Conservation (phyloP, 2,113 vertebrate species). For the Salvelinus alpinus region DNA sequence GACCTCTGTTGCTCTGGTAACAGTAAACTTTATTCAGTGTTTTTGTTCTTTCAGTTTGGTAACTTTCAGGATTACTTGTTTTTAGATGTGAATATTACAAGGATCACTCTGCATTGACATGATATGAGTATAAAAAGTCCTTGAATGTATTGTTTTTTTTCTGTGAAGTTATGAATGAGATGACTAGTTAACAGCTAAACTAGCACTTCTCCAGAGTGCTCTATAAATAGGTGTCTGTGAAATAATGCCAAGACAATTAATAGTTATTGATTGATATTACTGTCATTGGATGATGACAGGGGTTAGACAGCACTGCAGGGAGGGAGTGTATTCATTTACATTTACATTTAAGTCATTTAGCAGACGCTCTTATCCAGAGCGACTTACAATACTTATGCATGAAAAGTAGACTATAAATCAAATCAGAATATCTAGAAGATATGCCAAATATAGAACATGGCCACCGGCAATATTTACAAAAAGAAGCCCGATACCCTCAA, state of each 20-base stretch:
- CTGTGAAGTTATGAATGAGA: conserved; percentile 24
- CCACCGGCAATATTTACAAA: too few species aligned
- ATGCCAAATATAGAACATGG: too few species aligned
- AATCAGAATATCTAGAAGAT: too few species aligned
- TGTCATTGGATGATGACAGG: conserved; percentile 35
- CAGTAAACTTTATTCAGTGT: too few species aligned
- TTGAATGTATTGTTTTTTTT: neutral
- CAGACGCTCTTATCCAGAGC: too few species aligned
- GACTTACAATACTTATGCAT: conserved; percentile 23
- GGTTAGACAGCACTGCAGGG: conserved; percentile 36
- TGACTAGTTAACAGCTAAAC: conserved; percentile 55
- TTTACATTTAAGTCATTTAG: too few species aligned
- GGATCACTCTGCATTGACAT: neutral
- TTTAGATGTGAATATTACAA: too few species aligned
- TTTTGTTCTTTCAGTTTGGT: too few species aligned
- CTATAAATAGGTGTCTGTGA: conserved; percentile 51
- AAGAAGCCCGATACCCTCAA: too few species aligned
- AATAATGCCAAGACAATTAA: conserved; percentile 59
- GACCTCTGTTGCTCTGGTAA: too few species aligned
- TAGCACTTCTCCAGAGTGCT: conserved; percentile 50
- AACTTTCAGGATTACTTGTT: too few species aligned
- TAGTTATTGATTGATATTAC: conserved; percentile 60
- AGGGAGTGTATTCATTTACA: conserved; percentile 27
- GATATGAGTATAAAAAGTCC: conserved; percentile 2
- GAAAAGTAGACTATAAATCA: conserved; percentile 3